These are phyloP conservation scores for Crocuta crocuta DNA, from an alignment of 2,113 vertebrate genomes.

Conservation along the genomic window DNA sequence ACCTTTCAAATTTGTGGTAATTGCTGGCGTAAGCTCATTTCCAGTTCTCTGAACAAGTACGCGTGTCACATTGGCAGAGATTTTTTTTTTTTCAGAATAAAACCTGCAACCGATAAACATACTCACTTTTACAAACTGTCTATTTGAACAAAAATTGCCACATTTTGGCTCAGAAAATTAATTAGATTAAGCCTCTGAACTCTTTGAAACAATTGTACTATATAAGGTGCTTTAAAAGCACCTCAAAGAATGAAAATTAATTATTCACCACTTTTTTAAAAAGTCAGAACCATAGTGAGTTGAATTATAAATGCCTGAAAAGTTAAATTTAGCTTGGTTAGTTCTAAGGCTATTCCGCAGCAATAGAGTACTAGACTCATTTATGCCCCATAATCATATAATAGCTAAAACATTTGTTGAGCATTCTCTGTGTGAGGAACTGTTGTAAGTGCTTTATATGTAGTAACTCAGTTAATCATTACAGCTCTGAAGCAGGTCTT, in stretches of 20 bases:
- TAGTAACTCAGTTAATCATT: conserved; percentile 21
- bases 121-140: conserved; percentile 21
- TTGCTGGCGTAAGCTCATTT: conserved; percentile 39
- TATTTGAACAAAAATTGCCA: conserved; percentile 6
- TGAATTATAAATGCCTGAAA: conserved; percentile 40
- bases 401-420: neutral
- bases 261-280: neutral
- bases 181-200: conserved; percentile 40
- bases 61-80: conserved; percentile 27
- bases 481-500: conserved; percentile 9
- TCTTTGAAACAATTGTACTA: conserved; percentile 38
- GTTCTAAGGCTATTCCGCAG: neutral
- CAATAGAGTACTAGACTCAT: neutral
- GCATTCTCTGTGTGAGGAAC: neutral
- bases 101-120: neutral
- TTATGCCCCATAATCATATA: neutral
- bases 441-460: neutral
- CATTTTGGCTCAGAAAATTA: conserved; percentile 57
- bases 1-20: conserved; percentile 49
- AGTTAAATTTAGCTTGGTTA: conserved; percentile 4
- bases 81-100: conserved; percentile 5
- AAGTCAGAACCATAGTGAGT: conserved; percentile 39
- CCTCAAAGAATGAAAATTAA: conserved; percentile 52
- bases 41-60: conserved; percentile 34
- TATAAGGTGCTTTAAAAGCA: neutral